phyloP scores from a whole-genome alignment of 2,113 vertebrate species.

The Tychaedon coryphoeus region DNA sequence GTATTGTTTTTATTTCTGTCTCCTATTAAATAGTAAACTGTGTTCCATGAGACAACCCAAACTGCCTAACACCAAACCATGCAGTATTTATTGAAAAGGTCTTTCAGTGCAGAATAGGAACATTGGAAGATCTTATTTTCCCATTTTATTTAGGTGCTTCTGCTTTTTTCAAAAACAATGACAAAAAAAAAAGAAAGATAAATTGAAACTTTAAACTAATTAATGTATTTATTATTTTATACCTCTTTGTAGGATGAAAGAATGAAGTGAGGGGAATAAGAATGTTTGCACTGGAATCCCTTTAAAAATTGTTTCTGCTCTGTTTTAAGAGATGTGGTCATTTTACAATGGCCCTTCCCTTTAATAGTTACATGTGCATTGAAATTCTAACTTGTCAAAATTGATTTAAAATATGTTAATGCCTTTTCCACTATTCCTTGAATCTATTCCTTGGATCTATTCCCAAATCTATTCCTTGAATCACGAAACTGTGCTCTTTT shows the following conservation, averaged over 20 bases:
- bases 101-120: not conserved
- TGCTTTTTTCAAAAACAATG: not conserved
- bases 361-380: not conserved
- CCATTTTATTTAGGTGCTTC: not conserved
- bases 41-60: not conserved
- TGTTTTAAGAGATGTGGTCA: not conserved
- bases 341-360: not conserved
- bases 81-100: not conserved
- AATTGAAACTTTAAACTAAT: not conserved
- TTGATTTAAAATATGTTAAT: not conserved
- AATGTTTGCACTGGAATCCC: not conserved
- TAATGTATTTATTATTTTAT: not conserved
- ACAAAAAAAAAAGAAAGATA: not conserved
- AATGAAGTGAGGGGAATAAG: not conserved
- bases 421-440: not conserved
- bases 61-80: not conserved
- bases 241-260: not conserved
- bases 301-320: not conserved
- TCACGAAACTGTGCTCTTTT: not conserved
- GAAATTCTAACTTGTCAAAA: not conserved
- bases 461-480: not conserved
- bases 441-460: not conserved
- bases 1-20: not conserved
- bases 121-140: not conserved
- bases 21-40: not conserved